Evolutionary conservation across 1,140 invertebrate genomes (phyloP), one percentile per base, ranked within the genome.

Genomic region (Drosophila pseudoananassae): DNA sequence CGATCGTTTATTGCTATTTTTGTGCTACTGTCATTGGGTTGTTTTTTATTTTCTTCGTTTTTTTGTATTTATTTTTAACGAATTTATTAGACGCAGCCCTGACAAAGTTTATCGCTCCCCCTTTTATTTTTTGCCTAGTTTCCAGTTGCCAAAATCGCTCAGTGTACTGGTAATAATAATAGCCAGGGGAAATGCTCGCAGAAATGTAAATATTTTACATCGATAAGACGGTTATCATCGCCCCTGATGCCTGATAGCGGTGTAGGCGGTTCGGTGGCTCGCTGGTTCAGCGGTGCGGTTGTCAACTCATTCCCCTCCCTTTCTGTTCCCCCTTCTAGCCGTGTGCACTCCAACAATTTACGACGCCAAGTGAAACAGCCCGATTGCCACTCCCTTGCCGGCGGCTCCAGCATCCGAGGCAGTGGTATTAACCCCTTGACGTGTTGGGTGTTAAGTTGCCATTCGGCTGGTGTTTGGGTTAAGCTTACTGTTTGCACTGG

Each of bases 171-270:
- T 51, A 57, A 75, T 55, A 60, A 45, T 51, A 55, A 43, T 46
- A 43, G 33, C 57, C 25, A 25, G 58, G 40, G 63, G 57, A 68
- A 53, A 73, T 76, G 75, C 82, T 79, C 79, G 82, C 61, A 80
- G 84, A 83, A 89, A 89, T 88, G 84, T 89, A 88, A 90, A 90
- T 90, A 90, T 90, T 90, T 91, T 89, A 90, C 89, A 90, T 76
- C 76, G 89, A 90, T 90, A 90, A 90, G 73, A 40, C 57, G 38
- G 33, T 59, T 68, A 63, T 60, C 55, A 38, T 25, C 8, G 55
- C 65, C 54, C 45, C 33, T 55, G 40, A n/a, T 8, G 17, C 47
- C 61, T 66, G 81, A 82, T 85, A 78, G 69, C 45, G 43, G 40
- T 43, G 52, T 47, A 56, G 63, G 58, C 50, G 72, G 71, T 33